Conservation (phyloP, 2,797 vertebrate genomes). For the Chanos chanos region DNA sequence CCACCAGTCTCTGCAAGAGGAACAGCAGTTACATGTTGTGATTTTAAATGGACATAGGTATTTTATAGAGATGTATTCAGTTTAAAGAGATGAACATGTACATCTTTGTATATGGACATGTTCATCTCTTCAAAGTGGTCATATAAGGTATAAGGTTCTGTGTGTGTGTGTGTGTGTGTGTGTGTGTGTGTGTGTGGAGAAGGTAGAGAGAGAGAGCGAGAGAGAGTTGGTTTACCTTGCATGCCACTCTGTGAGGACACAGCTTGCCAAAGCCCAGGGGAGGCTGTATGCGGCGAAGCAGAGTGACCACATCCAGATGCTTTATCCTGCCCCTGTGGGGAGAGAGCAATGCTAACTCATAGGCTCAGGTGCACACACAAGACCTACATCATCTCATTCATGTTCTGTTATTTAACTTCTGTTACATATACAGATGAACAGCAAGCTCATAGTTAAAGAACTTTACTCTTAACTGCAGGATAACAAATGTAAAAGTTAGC, state of each 20-base stretch:
- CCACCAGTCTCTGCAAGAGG: slow-evolving; percentile 85
- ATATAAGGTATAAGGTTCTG: not conserved
- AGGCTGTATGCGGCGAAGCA: slow-evolving; percentile 94
- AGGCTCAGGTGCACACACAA: not conserved
- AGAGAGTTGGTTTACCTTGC: slow-evolving; percentile 79
- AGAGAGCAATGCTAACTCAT: slow-evolving; percentile 13
- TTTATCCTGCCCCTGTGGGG: slow-evolving; percentile 90
- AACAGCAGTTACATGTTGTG: no score
- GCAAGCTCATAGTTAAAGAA: not conserved
- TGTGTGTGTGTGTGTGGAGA: no score
- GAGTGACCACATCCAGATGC: slow-evolving; percentile 94
- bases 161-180: not conserved
- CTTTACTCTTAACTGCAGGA: not conserved
- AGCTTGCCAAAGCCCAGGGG: slow-evolving; percentile 96
- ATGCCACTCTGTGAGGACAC: slow-evolving; percentile 96
- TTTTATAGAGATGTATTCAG: no score
- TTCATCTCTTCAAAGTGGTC: not conserved
- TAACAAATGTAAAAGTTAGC: no score
- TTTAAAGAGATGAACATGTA: no score
- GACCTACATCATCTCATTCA: not conserved
- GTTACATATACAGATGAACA: not conserved
- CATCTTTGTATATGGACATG: not conserved
- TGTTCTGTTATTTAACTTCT: no score
- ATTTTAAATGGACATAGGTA: no score
- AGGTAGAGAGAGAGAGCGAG: no score